Base-by-base conservation (phyloP, 2,888 invertebrate genomes). In the Conistra vaccinii region DNA sequence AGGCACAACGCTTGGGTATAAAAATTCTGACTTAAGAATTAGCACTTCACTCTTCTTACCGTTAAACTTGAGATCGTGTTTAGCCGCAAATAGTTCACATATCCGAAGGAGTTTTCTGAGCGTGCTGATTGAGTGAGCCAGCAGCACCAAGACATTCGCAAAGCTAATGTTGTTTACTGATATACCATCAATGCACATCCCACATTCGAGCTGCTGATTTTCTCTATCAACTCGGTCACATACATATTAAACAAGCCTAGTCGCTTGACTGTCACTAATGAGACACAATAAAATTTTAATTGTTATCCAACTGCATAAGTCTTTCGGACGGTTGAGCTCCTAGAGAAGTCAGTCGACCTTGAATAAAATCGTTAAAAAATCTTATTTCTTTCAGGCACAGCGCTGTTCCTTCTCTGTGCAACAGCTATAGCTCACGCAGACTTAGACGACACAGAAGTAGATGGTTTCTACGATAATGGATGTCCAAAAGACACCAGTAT, bases 361-460 rank as follows among this genome's bases (percentile, higher is more conserved):
- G 55, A 62, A 78, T 26, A 79, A 62, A 70, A 57, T 67, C 26
- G 23, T 78, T 78, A 76, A 69, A 69, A 57, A 42, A 51, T 63
- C 39, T 71, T 79, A 71, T 73, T 68, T 81, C 7, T 86, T 86
- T 63, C 79, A 86, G 85, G 76, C 57, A 61, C 73, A 77, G 70
- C 71, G 70, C 42, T 85, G 39, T 53, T 80, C 35, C 62, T 87
- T 57, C 69, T 86, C 32, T 75, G 57, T 71, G 60, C 69, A 23
- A 62, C 72, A 60, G 73, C 76, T 69, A 39, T 81, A 32, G 60
- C 78, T 68, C 72, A 60, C 0, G 75, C 66, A 42, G 76, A 71
- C 7, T 32, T 35, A 29, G 62, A 62, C 3, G n/a, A 62, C 12
- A 17, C 45, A 17, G 61, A 69, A 20, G 0, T 61, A 57, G 66